Evolutionary conservation across 1,140 invertebrate genomes (phyloP).

Genomic region (Macrobrachium rosenbergii): DNA sequence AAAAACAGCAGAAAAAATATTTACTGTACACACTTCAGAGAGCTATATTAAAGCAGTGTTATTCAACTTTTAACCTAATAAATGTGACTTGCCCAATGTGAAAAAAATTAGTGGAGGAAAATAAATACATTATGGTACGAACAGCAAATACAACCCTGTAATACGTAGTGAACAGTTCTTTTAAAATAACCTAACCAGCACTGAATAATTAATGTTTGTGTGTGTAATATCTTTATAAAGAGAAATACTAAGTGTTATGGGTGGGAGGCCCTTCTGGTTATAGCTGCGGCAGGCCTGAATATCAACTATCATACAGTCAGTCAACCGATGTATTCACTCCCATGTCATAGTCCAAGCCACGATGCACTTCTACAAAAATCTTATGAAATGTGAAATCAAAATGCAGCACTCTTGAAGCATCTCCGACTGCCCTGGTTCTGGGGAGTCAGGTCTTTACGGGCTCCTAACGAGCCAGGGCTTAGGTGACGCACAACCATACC

Average conservation of each 20-base stretch:
- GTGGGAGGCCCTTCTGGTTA: background rate
- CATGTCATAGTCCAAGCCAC: constrained; percentile 31
- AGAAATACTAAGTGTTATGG: background rate
- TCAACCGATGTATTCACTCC: constrained; percentile 15
- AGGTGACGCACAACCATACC: constrained; percentile 12
- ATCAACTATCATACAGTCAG: constrained; percentile 28
- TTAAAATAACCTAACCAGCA: no score
- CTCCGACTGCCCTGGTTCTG: constrained; percentile 28
- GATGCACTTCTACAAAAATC: constrained; percentile 50
- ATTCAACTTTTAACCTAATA: no score
- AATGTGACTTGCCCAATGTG: no score
- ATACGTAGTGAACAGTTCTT: no score
- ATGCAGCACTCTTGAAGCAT: constrained; percentile 43
- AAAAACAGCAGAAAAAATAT: no score
- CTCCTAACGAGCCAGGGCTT: constrained; percentile 31
- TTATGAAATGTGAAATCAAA: constrained; percentile 40
- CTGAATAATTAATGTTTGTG: background rate
- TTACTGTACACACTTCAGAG: no score
- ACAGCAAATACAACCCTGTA: no score
- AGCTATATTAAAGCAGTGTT: no score
- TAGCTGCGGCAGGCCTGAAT: constrained; percentile 25
- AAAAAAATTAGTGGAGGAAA: no score
- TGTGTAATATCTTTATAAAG: background rate
- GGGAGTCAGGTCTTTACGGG: constrained; percentile 34
- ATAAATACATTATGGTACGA: no score